Base-by-base conservation (phyloP, 1,140 invertebrate species). In the Macrostomum lignano region DNA sequence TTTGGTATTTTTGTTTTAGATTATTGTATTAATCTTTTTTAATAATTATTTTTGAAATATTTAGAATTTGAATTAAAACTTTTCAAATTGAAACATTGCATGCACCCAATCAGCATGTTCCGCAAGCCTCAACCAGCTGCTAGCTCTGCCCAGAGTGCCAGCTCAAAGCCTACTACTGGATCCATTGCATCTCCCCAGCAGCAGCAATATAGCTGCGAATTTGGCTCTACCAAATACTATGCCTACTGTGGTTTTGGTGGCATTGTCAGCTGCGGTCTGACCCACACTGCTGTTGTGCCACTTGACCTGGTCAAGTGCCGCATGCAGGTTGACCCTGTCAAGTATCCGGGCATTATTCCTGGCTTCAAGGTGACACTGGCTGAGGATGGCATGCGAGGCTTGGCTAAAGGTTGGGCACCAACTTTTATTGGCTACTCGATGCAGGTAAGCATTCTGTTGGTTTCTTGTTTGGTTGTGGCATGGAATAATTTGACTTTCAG, bases 301-400 rank as follows among this genome's bases (percentile, higher is more conserved):
- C 64, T 98, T 39, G 88, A 98, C 68, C 64, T 96, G 52, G 82
- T 98, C 21, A 98, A 98, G 65, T 96, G 88, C 57, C 69, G 91
- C 45, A 73, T 98, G 41, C 88, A 96, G 66, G 84, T 93, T 33
- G 44, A 54, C 39, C 40, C 47, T 31, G 45, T 38, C 10, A 58
- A 58, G 39, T 58, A 55, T 36, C 34, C 81, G 63, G 73, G 70
- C 38, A 72, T 91, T 23, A 56, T 79, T 37, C 69, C 69, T 51
- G 82, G 82, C 19, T 91, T 93, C 19, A 33, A 21, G 26, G 19
- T 33, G 6, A 25, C 55, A 7, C 14, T 60, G 5, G 39, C 39
- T 17, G 91, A 98, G 62, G 82, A 82, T 59, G 88, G 91, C 39
- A 44, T 69, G 1, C 63, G 68, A 36, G 84, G 78, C 32, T 63